phyloP scores from a whole-genome alignment of 1,140 invertebrate genomes.

The Camponotus floridanus region DNA sequence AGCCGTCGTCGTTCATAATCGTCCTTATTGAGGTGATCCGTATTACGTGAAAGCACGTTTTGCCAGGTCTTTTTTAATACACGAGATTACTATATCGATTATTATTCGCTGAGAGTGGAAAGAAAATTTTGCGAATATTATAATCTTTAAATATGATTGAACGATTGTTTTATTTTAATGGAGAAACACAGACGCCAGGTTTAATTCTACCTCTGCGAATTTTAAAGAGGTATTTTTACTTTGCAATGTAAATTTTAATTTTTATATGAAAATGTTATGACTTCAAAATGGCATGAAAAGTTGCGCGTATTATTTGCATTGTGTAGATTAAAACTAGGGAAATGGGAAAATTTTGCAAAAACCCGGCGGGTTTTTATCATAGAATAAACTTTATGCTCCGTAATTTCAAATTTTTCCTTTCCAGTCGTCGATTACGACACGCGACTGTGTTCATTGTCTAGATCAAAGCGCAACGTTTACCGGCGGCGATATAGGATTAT shows the following conservation, averaged over 20 bases:
- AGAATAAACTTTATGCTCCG: not conserved
- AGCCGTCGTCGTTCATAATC: conserved; percentile 34
- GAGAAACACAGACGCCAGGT: not conserved
- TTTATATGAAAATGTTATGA: conserved; percentile 17
- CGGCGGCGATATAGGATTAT: conserved; percentile 2
- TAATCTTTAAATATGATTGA: not conserved
- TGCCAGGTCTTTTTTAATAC: not conserved
- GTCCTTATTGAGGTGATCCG: conserved; percentile 5
- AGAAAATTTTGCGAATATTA: not conserved
- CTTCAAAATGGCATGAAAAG: conserved; percentile 31
- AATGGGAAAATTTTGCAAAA: conserved; percentile 4
- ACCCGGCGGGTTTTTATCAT: not conserved
- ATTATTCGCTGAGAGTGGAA: not conserved
- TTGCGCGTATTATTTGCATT: not conserved
- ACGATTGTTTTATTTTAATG: not conserved
- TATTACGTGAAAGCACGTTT: not conserved
- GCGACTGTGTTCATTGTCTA: conserved; percentile 29
- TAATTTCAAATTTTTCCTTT: conserved; percentile 25
- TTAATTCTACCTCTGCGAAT: not conserved
- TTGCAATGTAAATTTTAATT: conserved; percentile 11
- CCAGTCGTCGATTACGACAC: conserved; percentile 24
- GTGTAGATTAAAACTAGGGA: conserved; percentile 22
- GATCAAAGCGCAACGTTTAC: conserved; percentile 25
- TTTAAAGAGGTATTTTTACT: conserved; percentile 10
- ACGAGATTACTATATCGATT: not conserved